These are phyloP conservation scores for Neoaliturus tenellus DNA, from an alignment of 2,888 invertebrate genomes.

Conservation along the genomic window DNA sequence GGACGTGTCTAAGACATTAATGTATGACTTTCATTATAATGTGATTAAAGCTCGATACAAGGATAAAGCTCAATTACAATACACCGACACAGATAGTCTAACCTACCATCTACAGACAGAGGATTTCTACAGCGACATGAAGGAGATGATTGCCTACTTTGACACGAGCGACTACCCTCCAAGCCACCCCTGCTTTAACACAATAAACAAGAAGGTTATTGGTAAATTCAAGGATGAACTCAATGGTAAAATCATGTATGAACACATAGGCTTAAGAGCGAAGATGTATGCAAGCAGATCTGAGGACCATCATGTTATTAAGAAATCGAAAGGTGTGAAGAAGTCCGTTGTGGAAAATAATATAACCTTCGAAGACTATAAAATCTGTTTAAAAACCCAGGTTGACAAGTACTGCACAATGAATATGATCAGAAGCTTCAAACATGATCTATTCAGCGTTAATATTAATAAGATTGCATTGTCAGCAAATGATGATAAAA, in stretches of 20 bases:
- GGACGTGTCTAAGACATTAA: slow-evolving; percentile 29
- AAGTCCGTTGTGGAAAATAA: not conserved
- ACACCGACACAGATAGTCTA: not conserved
- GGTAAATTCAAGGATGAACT: not conserved
- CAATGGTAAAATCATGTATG: not conserved
- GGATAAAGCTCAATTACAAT: not conserved
- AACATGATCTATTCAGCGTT: not conserved
- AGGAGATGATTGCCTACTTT: not conserved
- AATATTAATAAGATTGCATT: not conserved
- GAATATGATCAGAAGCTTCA: not conserved
- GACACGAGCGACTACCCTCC: not conserved
- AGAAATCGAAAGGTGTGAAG: not conserved
- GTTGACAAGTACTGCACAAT: not conserved
- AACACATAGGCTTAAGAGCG: not conserved
- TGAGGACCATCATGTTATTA: not conserved
- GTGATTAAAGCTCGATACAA: not conserved
- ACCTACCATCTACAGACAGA: not conserved
- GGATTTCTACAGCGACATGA: not conserved
- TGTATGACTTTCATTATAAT: not conserved
- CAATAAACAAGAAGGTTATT: not conserved
- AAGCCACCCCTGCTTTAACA: not conserved
- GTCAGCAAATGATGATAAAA: slow-evolving; percentile 12
- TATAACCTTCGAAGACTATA: not conserved
- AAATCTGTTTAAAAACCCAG: not conserved
- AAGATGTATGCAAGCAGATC: not conserved